These are phyloP conservation scores for Nematopogon swammerdamellus DNA, from an alignment of 2,888 invertebrate genomes.

Conservation along the genomic window DNA sequence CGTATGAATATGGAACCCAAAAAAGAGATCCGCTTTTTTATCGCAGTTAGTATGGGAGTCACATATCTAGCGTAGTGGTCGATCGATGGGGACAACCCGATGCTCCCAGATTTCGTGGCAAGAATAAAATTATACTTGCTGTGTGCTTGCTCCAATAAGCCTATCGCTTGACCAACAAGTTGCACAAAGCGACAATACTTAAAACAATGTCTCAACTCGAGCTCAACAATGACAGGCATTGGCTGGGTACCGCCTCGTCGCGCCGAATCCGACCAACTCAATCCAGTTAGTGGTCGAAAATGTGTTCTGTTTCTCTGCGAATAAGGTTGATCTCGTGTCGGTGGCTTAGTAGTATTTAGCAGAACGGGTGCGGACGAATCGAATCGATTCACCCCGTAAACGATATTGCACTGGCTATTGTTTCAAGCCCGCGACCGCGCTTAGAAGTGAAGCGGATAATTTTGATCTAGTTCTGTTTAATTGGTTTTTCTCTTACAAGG, in stretches of 20 bases:
- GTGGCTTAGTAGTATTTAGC: neutral
- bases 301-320: too few relatives aligned
- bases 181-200: constrained; percentile 1
- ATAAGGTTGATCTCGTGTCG: too few relatives aligned
- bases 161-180: constrained; percentile 35
- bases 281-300: too few relatives aligned
- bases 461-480: constrained; percentile 33
- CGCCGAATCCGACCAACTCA: neutral
- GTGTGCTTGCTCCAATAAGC: constrained; percentile 45
- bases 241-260: neutral
- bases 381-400: constrained; percentile 41
- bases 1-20: too few relatives aligned
- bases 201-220: neutral
- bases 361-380: constrained; percentile 20
- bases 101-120: constrained; percentile 22
- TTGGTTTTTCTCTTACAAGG: neutral
- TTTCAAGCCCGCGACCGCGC: constrained; percentile 32
- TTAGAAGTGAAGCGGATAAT: constrained; percentile 30
- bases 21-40: too few relatives aligned
- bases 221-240: neutral
- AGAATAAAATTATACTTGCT: constrained; percentile 41
- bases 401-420: constrained; percentile 32
- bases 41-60: too few relatives aligned
- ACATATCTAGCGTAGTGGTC: too few relatives aligned
- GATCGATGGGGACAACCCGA: too few relatives aligned